Conservation (phyloP, 2,797 vertebrate genomes). For the Enteromius radiatus region DNA sequence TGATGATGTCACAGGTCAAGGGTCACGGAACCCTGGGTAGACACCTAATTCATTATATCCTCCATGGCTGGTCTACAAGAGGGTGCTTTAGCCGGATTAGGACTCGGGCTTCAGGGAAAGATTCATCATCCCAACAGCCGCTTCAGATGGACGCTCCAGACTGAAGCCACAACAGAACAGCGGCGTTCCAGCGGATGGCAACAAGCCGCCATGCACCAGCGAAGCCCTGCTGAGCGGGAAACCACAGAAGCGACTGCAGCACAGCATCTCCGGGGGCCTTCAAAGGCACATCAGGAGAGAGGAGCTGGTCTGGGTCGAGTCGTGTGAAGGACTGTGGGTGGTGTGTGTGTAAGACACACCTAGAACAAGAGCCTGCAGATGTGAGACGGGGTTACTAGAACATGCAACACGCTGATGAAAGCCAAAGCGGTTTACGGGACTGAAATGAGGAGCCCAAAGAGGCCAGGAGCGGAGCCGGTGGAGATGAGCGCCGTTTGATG, state of each 20-base stretch:
- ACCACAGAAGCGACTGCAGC: slow-evolving; percentile 32
- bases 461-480: slow-evolving; percentile 28
- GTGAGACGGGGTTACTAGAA: slow-evolving; percentile 19
- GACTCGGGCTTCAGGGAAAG: slow-evolving; percentile 83
- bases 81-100: slow-evolving; percentile 85
- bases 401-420: slow-evolving; percentile 23
- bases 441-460: neutral
- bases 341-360: slow-evolving; percentile 28
- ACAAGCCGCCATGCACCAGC: slow-evolving; percentile 35
- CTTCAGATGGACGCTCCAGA: slow-evolving; percentile 40
- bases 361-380: slow-evolving; percentile 35
- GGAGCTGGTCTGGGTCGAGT: slow-evolving; percentile 30
- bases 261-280: slow-evolving; percentile 20
- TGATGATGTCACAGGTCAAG: slow-evolving; percentile 91
- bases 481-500: slow-evolving; percentile 81
- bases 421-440: slow-evolving; percentile 11
- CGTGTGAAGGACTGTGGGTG: slow-evolving; percentile 37
- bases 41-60: slow-evolving; percentile 98
- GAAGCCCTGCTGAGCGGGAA: slow-evolving; percentile 39
- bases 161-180: slow-evolving; percentile 36
- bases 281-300: slow-evolving; percentile 31
- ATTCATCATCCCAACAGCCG: slow-evolving; percentile 83
- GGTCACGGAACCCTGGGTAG: slow-evolving; percentile 90
- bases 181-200: slow-evolving; percentile 40
- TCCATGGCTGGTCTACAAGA: slow-evolving; percentile 86